Evolutionary conservation across 2,888 invertebrate genomes (phyloP).

Genomic region (Muschampia plurimacula): DNA sequence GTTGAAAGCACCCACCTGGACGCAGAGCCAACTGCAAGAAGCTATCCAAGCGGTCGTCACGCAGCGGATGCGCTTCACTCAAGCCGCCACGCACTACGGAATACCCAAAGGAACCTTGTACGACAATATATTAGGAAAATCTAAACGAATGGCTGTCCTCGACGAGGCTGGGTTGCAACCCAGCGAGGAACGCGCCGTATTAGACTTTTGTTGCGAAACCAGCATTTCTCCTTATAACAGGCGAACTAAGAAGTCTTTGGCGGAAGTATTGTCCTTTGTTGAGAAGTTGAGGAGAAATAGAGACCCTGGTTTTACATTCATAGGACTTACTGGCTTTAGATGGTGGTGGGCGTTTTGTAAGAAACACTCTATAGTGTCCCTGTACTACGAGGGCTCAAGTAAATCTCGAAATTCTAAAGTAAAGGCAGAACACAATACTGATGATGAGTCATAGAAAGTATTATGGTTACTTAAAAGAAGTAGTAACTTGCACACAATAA

Average conservation of each 20-base stretch:
- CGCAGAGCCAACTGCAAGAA: slow-evolving; percentile 89
- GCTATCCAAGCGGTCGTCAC: slow-evolving; percentile 91
- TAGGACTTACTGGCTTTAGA: slow-evolving; percentile 89
- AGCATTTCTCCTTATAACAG: slow-evolving; percentile 89
- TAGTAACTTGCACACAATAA: too few species aligned
- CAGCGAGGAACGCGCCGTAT: slow-evolving; percentile 87
- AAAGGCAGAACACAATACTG: slow-evolving; percentile 56
- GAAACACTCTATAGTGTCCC: slow-evolving; percentile 90
- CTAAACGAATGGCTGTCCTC: slow-evolving; percentile 90
- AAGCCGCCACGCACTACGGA: slow-evolving; percentile 89
- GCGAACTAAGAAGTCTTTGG: slow-evolving; percentile 89
- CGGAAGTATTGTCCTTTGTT: slow-evolving; percentile 87
- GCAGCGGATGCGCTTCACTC: slow-evolving; percentile 91
- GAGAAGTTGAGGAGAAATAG: slow-evolving; percentile 85
- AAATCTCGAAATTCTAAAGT: slow-evolving; percentile 56
- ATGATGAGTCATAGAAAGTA: slow-evolving; percentile 56
- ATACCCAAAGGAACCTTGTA: slow-evolving; percentile 92
- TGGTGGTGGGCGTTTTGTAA: slow-evolving; percentile 95
- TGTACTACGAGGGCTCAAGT: slow-evolving; percentile 61
- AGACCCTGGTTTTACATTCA: slow-evolving; percentile 88
- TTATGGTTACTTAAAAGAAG: not conserved
- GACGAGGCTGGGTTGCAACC: slow-evolving; percentile 88
- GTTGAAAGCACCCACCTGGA: slow-evolving; percentile 91
- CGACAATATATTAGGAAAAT: slow-evolving; percentile 91
- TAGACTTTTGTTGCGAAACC: slow-evolving; percentile 91